Percentiles rank a stretch among this genome's conserved stretches.
Evolutionary conservation across 2,113 vertebrate genomes (phyloP).

Genomic region (Todiramphus chloris): DNA sequence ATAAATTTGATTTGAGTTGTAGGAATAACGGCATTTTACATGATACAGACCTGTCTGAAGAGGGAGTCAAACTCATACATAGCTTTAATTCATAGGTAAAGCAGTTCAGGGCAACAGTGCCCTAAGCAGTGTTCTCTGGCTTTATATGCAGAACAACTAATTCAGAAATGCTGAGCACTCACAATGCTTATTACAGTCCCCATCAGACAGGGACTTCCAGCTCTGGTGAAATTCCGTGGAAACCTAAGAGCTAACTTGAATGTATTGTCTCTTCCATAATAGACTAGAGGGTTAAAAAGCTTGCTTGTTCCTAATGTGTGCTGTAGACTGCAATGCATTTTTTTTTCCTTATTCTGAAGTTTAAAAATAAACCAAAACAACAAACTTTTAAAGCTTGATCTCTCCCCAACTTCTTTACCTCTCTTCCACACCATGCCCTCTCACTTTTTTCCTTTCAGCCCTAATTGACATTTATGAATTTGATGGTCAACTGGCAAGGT

Average conservation of each 20-base stretch:
- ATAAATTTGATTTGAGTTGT: fast-evolving
- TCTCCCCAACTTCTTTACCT: fast-evolving
- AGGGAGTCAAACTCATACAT: not conserved
- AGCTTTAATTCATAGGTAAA: not conserved
- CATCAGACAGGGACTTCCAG: not conserved
- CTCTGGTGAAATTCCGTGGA: not conserved
- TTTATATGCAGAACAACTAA: not conserved
- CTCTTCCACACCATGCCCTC: not conserved
- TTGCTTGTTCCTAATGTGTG: not conserved
- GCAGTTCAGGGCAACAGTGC: not conserved
- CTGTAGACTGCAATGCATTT: not conserved
- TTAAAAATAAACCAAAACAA: fast-evolving
- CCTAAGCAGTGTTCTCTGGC: not conserved
- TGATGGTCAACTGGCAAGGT: slow-evolving; percentile 40
- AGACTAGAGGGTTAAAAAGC: not conserved
- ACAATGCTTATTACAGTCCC: not conserved
- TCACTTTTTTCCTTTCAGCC: not conserved
- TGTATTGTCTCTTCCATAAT: not conserved
- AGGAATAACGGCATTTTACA: not conserved
- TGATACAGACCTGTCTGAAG: not conserved
- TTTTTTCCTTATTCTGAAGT: not conserved
- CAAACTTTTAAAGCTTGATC: not conserved
- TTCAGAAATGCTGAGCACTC: not conserved
- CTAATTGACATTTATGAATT: slow-evolving; percentile 34
- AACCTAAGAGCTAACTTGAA: not conserved